phyloP scores from a whole-genome alignment of 1,140 invertebrate species.

The Adelges cooleyi region DNA sequence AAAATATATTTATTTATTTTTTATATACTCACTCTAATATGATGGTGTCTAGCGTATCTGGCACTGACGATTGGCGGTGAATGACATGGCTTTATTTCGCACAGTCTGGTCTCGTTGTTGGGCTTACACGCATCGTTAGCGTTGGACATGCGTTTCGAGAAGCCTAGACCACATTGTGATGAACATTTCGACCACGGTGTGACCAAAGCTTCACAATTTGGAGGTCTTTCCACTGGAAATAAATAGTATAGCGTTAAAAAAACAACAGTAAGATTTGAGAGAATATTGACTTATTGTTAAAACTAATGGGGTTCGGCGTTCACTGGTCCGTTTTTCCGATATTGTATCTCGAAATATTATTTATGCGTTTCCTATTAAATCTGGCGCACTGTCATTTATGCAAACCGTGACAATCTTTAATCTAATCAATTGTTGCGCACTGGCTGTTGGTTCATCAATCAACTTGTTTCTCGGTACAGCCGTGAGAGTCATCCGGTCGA shows the following conservation, averaged over 20 bases:
- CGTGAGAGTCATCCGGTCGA: neutral
- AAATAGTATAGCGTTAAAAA: neutral
- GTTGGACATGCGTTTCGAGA: slow-evolving; percentile 49
- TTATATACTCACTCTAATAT: slow-evolving; percentile 38
- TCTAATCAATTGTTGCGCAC: neutral
- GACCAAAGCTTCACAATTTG: slow-evolving; percentile 38
- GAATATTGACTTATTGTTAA: too few species aligned
- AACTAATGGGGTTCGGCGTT: too few species aligned
- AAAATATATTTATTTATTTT: too few species aligned
- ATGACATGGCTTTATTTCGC: slow-evolving; percentile 42
- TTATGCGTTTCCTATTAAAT: too few species aligned
- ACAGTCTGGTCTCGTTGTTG: slow-evolving; percentile 50
- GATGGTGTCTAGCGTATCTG: slow-evolving; percentile 34
- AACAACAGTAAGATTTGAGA: too few species aligned
- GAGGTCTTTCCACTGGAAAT: slow-evolving; percentile 39
- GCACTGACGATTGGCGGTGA: slow-evolving; percentile 29
- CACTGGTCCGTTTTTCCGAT: too few species aligned
- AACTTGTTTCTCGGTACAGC: neutral
- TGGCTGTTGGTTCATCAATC: slow-evolving; percentile 4
- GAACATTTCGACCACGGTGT: slow-evolving; percentile 53
- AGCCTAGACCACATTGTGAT: slow-evolving; percentile 48
- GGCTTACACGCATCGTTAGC: slow-evolving; percentile 46
- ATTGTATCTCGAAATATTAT: too few species aligned
- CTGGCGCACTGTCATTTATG: neutral
- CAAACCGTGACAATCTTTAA: neutral